Conservation (phyloP, 2,797 vertebrate genomes). For the Alfaro cultratus region DNA sequence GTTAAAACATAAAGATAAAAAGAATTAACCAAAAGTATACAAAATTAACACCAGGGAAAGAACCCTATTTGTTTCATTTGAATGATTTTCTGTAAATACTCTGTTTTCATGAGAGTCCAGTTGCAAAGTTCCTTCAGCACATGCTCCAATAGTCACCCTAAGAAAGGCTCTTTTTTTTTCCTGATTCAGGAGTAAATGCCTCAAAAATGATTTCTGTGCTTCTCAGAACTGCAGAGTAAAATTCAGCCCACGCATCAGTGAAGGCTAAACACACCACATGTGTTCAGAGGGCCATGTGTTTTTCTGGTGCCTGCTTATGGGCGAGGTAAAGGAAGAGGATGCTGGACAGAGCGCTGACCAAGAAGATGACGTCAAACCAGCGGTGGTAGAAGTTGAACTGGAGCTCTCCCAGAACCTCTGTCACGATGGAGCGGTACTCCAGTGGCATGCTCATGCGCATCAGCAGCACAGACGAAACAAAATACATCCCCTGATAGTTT, state of each 20-base stretch:
- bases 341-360: conserved; percentile 98
- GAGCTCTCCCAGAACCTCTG: conserved; percentile 94
- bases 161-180: conserved; percentile 41
- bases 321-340: conserved; percentile 98
- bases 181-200: conserved; percentile 77
- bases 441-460: conserved; percentile 99
- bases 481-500: conserved; percentile 92
- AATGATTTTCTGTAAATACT: conserved; percentile 21
- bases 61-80: conserved; percentile 16
- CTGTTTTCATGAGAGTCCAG: conserved; percentile 16
- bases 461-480: conserved; percentile 95
- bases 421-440: conserved; percentile 95
- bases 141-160: conserved; percentile 21
- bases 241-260: conserved; percentile 2
- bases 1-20: conserved; percentile 25
- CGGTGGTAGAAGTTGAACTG: conserved; percentile 99
- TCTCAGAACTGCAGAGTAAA: conserved; percentile 11
- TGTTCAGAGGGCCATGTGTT: conserved; percentile 88
- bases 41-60: conserved; percentile 1
- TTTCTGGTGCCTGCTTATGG: conserved; percentile 98
- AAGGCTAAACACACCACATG: background rate
- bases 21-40: conserved; percentile 2
- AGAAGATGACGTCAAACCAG: conserved; percentile 99
- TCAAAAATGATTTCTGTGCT: background rate
- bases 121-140: conserved; percentile 20